Base-by-base conservation (phyloP, 2,797 vertebrate genomes). In the Caiman crocodilus region DNA sequence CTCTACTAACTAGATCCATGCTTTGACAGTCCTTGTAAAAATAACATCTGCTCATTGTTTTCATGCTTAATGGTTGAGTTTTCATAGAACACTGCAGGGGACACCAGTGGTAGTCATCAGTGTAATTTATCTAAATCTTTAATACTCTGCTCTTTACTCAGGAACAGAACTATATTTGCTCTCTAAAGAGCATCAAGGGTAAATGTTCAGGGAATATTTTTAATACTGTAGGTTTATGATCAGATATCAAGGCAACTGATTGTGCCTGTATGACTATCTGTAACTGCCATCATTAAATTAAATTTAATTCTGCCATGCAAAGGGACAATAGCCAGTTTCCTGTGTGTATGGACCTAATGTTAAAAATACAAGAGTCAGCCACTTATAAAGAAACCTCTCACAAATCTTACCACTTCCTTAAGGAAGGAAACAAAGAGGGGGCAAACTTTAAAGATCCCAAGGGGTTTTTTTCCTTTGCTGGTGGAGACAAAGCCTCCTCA, bases 81-180 rank as follows among this genome's bases (percentile, higher is more conserved):
- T 87, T 57, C 11, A 21, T 76, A 96, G 93, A 95, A 95, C 94
- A 92, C 95, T 94, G 80, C 60, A 92, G 85, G 91, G 78, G 91
- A 91, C 84, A 86, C 77, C 65, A 57, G 55, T 92, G 91, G 92
- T 85, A 79, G 30, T 64, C 92, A 83, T 85, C 78, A 76, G 73
- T 82, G 14, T 90, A 91, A 96, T 97, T 96, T 94, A 95, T 94
- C 93, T 96, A 94, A 93, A 94, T 95, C 88, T 95, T 96, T 96
- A 96, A 96, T 95, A 90, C 64, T 82, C 64, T 58, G 87, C 90
- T 85, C 94, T 92, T 91, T 94, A 87, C 77, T 88, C 65, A 84
- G 83, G 79, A 91, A 88, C 55, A 83, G 75, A 94, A 94, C 94
- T 94, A 94, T 92, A 94, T 95, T 95, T 96, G 90, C 89, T 95